phyloP scores from a whole-genome alignment of 2,888 invertebrate species.

The Oligia fasciuncula region DNA sequence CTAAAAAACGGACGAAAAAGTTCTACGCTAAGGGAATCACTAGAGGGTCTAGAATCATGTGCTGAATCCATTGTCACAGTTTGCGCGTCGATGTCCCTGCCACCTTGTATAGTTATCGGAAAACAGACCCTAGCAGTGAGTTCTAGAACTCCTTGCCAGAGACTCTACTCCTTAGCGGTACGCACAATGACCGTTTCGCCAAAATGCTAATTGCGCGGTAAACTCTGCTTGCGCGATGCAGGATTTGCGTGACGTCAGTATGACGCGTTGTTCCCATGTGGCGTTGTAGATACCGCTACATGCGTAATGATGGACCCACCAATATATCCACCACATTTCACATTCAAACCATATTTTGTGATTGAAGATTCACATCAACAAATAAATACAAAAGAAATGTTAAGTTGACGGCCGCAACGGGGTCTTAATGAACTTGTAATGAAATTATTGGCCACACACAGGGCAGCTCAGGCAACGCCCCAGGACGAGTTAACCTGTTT shows the following conservation, averaged over 20 bases:
- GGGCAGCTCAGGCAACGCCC: slow-evolving; percentile 87
- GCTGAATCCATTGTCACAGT: background rate
- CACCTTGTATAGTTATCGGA: background rate
- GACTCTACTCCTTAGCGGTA: background rate
- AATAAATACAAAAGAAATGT: slow-evolving; percentile 75
- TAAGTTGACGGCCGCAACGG: slow-evolving; percentile 78
- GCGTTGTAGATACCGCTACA: too few species aligned
- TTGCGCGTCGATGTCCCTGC: background rate
- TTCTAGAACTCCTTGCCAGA: too few species aligned
- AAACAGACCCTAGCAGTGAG: background rate
- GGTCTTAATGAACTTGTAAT: slow-evolving; percentile 89
- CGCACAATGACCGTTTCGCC: background rate
- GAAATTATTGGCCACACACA: slow-evolving; percentile 90
- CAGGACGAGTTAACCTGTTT: slow-evolving; percentile 84
- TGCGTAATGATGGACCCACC: background rate
- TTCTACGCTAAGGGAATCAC: too few species aligned
- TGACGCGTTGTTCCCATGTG: too few species aligned
- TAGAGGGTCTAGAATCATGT: too few species aligned
- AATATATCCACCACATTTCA: background rate
- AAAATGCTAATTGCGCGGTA: background rate
- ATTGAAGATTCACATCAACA: slow-evolving; percentile 64
- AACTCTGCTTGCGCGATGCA: too few species aligned
- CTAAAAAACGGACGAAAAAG: too few species aligned
- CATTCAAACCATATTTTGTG: slow-evolving; percentile 28
- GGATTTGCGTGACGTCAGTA: too few species aligned